phyloP scores from a whole-genome alignment of 2,113 vertebrate genomes.

The Ascaphus truei region DNA sequence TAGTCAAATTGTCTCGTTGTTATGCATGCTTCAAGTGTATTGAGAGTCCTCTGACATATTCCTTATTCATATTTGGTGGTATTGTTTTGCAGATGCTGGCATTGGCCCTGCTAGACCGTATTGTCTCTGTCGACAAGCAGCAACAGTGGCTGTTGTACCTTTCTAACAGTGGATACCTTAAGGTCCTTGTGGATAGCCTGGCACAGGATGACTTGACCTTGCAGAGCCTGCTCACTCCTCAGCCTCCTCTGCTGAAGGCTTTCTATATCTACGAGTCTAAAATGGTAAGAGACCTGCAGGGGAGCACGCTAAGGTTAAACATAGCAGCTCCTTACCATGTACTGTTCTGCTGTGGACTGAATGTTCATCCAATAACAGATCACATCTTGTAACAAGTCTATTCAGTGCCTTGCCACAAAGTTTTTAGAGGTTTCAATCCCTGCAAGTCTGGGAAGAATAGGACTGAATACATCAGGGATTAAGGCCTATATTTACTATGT shows the following conservation, averaged over 20 bases:
- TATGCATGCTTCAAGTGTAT: neutral
- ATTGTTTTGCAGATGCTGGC: slow-evolving; percentile 81
- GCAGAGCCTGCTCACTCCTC: slow-evolving; percentile 83
- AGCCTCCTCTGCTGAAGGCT: slow-evolving; percentile 87
- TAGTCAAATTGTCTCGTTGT: too few relatives aligned
- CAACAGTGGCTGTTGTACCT: slow-evolving; percentile 90
- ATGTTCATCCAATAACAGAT: neutral
- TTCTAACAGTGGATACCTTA: slow-evolving; percentile 94
- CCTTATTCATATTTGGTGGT: neutral
- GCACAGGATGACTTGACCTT: slow-evolving; percentile 82
- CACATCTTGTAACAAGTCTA: too few relatives aligned
- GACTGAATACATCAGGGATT: too few relatives aligned
- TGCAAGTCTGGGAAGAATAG: too few relatives aligned
- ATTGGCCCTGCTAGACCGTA: slow-evolving; percentile 80
- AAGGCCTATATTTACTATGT: too few relatives aligned
- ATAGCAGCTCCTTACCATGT: neutral
- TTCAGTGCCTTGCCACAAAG: too few relatives aligned
- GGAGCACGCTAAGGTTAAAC: neutral
- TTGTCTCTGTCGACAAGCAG: slow-evolving; percentile 90
- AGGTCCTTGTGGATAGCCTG: slow-evolving; percentile 89
- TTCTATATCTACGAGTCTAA: slow-evolving; percentile 96
- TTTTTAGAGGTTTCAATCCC: too few relatives aligned
- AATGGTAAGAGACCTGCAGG: slow-evolving; percentile 93
- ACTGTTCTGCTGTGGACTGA: neutral
- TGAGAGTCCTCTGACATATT: neutral